Percentiles rank a stretch among this genome's conserved stretches.
phyloP scores from a whole-genome alignment of 2,797 vertebrate species.

The Gadopsis bispinosus region DNA sequence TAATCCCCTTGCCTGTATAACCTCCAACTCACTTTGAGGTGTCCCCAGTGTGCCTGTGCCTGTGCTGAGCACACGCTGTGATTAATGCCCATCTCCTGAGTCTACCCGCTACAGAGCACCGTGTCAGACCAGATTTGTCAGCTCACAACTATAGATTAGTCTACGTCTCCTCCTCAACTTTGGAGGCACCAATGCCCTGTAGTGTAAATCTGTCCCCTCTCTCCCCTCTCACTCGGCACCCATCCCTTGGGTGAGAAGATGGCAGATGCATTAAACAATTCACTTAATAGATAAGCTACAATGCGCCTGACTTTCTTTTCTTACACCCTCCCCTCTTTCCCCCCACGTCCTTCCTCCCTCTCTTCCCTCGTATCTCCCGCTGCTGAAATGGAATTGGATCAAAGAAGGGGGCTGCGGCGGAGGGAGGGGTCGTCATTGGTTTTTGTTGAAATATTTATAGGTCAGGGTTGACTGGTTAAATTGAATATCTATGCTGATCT shows the following conservation, averaged over 20 bases:
- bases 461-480: conserved; percentile 99
- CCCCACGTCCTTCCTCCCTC: conserved; percentile 63
- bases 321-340: conserved; percentile 75
- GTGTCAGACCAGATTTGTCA: conserved; percentile 95
- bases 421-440: conserved; percentile 91
- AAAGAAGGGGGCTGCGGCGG: conserved; percentile 83
- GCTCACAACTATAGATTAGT: conserved; percentile 93
- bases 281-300: conserved; percentile 97
- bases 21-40: conserved; percentile 90
- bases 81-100: conserved; percentile 92
- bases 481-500: conserved; percentile 99
- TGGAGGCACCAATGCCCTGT: conserved; percentile 88
- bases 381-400: conserved; percentile 98
- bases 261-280: conserved; percentile 96
- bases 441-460: conserved; percentile 99
- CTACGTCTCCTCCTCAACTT: conserved; percentile 91
- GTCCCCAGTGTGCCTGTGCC: conserved; percentile 86
- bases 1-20: conserved; percentile 90
- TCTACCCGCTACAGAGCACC: conserved; percentile 85
- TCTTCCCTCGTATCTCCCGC: conserved; percentile 87
- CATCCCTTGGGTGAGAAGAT: conserved; percentile 88
- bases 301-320: conserved; percentile 93
- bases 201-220: conserved; percentile 91
- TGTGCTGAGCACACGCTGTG: conserved; percentile 85
- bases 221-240: conserved; percentile 46